Evolutionary conservation across 2,113 vertebrate species (phyloP), one percentile per base, ranked within the genome.

Genomic region (Prochilodus magdalenae): DNA sequence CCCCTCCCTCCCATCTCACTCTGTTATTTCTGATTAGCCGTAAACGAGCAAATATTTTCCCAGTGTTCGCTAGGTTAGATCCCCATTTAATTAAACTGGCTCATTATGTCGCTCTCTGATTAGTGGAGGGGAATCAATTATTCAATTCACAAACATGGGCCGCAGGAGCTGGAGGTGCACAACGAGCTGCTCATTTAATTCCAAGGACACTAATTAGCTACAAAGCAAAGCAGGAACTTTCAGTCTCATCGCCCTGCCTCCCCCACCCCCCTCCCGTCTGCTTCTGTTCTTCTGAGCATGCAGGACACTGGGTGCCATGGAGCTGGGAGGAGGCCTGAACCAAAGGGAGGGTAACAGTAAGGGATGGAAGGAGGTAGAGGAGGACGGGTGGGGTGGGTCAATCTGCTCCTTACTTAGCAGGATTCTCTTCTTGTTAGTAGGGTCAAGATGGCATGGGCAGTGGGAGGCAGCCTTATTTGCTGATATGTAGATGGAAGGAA

Each of bases 171-270:
- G 93, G 95, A 97, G 96, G 96, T 96, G 94, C 96, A 96, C 94
- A 94, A 95, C 94, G 93, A 95, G 95, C 96, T 95, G 95, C 96
- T 97, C 96, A 95, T 97, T 98, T 98, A 96, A 98, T 98, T 98
- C 96, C 97, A 98, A 98, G 96, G 97, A 98, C 97, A 97, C 97
- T 99, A 99, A 98, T 99, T 98, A 98, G 96, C 96, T 97, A 97
- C 97, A 99, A 98, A 98, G 96, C 96, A 97, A 86, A 97, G 96
- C 96, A 96, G 95, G 96, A 96, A 96, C 95, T 96, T 96, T 96
- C 79, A 76, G 70, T 85, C 77, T 83, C 73, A 85, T 62, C 84
- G 84, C 36, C 81, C 29, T 44, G 57, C 70, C 29, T 24, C 44
- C n/a, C 49, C 24, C 63, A 60, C 73, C 51, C 65, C 59, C 82